Evolutionary conservation across 92 coral and sea anemone species (phyloP).

Genomic region (Montipora capitata): DNA sequence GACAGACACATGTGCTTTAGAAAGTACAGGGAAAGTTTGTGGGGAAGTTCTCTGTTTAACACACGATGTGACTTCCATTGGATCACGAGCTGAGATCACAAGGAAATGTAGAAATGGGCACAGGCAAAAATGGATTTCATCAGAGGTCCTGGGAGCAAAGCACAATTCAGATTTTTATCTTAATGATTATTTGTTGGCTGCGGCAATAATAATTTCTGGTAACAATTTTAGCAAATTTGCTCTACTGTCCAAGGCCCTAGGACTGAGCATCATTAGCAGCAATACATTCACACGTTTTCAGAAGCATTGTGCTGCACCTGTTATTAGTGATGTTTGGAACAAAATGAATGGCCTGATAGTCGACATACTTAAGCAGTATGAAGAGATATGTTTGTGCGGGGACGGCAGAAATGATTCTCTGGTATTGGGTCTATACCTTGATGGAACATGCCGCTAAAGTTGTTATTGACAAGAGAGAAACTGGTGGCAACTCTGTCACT

Average conservation of each 20-base stretch:
- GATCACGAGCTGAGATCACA: conserved; percentile 5
- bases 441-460: conserved; percentile 52
- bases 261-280: conserved; percentile 10
- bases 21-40: not conserved
- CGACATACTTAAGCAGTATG: conserved; percentile 10
- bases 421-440: conserved; percentile 14
- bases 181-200: conserved; percentile 50
- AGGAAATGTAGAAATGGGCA: conserved; percentile 16
- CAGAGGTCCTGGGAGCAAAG: conserved; percentile 34
- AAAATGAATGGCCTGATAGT: conserved; percentile 13
- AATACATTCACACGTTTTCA: conserved; percentile 49
- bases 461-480: conserved; percentile 41
- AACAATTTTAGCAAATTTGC: conserved; percentile 58
- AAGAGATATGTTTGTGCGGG: not conserved
- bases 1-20: conserved; percentile 14
- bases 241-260: conserved; percentile 40
- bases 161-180: conserved; percentile 11
- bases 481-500: conserved; percentile 22
- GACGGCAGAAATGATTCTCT: conserved; percentile 2
- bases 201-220: conserved; percentile 56
- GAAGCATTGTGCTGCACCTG: conserved; percentile 62
- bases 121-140: conserved; percentile 33
- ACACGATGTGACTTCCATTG: conserved; percentile 21
- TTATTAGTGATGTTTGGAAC: conserved; percentile 8
- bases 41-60: conserved; percentile 13